phyloP scores from a whole-genome alignment of 2,888 invertebrate genomes.

The Bellardia pandia region DNA sequence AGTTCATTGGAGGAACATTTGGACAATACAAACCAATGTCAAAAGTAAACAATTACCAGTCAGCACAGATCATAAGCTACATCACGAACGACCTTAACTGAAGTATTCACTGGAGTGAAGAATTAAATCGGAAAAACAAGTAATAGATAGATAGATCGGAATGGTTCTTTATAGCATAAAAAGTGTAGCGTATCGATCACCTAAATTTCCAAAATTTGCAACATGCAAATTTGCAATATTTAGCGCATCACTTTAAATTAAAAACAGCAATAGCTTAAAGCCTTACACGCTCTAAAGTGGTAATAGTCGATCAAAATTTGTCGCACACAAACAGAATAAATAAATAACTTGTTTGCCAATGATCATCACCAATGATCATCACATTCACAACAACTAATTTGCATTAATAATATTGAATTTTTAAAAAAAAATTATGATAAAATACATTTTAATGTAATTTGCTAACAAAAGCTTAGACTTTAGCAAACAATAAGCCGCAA shows the following conservation, averaged over 20 bases:
- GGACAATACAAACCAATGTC: no score
- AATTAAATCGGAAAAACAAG: no score
- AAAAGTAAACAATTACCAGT: no score
- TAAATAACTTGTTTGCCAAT: neutral
- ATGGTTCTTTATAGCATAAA: no score
- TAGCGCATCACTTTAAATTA: neutral
- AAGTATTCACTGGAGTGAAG: no score
- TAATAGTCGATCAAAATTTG: constrained; percentile 33
- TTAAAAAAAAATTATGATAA: constrained; percentile 41
- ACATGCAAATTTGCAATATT: neutral
- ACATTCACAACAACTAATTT: constrained; percentile 35
- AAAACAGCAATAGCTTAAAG: constrained; percentile 22
- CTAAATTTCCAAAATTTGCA: no score
- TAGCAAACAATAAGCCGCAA: neutral
- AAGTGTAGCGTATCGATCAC: no score
- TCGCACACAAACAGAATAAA: constrained; percentile 8
- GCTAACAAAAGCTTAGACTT: constrained; percentile 20
- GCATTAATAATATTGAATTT: constrained; percentile 37
- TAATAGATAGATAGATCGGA: no score
- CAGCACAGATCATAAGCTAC: no score
- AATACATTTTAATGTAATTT: constrained; percentile 45
- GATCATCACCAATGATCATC: neutral
- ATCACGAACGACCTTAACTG: no score
- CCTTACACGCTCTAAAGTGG: constrained; percentile 6
- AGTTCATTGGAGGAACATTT: no score